These are phyloP conservation scores for Peromyscus leucopus DNA, from an alignment of 2,113 vertebrate species.

Conservation along the genomic window DNA sequence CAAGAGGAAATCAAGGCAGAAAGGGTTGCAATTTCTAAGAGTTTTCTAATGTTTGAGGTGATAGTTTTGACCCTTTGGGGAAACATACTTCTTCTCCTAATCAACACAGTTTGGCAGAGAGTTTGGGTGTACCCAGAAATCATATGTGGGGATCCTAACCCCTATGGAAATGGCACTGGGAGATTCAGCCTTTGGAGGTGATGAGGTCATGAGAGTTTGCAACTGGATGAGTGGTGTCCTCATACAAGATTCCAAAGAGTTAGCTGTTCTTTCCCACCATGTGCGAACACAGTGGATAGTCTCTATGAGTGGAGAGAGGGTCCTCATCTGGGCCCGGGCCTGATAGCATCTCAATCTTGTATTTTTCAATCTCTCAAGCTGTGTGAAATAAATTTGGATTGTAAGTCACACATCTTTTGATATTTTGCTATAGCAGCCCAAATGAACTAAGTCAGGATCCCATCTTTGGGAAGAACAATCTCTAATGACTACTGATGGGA, in stretches of 20 bases:
- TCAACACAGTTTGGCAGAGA: neutral
- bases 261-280: neutral
- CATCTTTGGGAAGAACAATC: neutral
- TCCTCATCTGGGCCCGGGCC: no score
- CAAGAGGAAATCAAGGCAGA: constrained; percentile 27
- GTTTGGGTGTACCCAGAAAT: neutral
- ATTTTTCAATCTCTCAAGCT: neutral
- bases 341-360: neutral
- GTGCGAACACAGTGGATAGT: neutral
- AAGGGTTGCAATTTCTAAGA: neutral
- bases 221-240: neutral
- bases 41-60: neutral
- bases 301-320: neutral
- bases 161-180: neutral
- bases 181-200: neutral
- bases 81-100: neutral
- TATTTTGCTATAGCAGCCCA: neutral
- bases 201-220: neutral
- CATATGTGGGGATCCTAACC: neutral
- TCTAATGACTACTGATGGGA: neutral
- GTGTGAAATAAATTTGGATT: neutral
- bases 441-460: neutral
- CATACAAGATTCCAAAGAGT: neutral
- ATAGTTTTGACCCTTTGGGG: neutral
- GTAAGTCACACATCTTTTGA: neutral